Base-by-base conservation (phyloP, 2,113 vertebrate genomes). In the Hymenochirus boettgeri region DNA sequence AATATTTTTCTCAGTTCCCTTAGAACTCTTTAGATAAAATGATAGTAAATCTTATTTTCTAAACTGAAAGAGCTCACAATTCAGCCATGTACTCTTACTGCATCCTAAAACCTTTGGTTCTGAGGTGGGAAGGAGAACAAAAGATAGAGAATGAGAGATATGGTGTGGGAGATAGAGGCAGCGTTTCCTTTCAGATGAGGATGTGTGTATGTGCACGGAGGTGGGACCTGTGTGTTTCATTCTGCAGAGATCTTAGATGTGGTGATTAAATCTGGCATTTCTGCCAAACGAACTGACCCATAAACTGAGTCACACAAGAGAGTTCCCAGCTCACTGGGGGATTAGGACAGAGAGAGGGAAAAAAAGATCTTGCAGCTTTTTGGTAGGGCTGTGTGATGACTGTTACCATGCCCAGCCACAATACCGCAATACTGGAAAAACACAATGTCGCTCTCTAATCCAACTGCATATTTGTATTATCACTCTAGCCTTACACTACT, bases 231-330 rank as follows among this genome's bases (percentile, higher is more conserved):
- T 46, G 31, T 39, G 46, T 57, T 65, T 57, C 42, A 21, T 58
- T 66, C 64, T 66, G 55, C 55, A 9, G 45, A 58, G 64, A 66
- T 66, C 64, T 66, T 66, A 66, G 64, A 59, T 66, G 64, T 66
- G 64, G 64, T 66, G 64, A 66, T 66, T 66, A 66, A 66, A 66
- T 66, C 64, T 66, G 64, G 64, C 64, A 66, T 66, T 66, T 66
- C 64, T 66, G 55, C 64, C 64, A 66, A 66, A 66, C 31, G 55
- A 66, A 66, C 64, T 66, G 64, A 66, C 64, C 64, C 64, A 59
- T 66, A 66, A 66, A 66, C 64, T 66, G 64, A 66, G 64, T 66
- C 55, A 66, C 55, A 59, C 55, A 66, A 55, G 64, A 66, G 55
- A 66, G 64, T 58, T 66, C 64, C 55, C 29, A 31, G 55, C 64